A percentile compares a stretch with the other conserved stretches of the same genome.
Evolutionary conservation across 2,888 invertebrate genomes (phyloP).

Genomic region (Calliphora vomitoria): DNA sequence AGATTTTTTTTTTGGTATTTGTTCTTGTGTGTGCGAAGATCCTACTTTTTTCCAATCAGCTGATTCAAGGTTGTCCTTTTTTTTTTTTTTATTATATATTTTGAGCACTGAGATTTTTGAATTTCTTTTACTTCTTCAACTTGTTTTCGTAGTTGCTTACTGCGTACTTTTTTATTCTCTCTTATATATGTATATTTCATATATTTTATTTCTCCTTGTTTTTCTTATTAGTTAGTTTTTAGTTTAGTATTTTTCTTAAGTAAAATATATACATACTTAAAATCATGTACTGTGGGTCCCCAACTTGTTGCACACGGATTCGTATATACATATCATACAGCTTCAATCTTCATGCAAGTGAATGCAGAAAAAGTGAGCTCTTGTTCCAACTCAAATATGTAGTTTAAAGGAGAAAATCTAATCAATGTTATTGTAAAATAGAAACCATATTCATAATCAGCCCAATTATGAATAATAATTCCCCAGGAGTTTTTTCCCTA

Average conservation of each 20-base stretch:
- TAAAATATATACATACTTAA: too few species aligned
- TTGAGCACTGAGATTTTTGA: background rate
- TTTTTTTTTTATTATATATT: slow-evolving; percentile 31
- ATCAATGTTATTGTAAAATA: too few species aligned
- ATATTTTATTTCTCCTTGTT: slow-evolving; percentile 14
- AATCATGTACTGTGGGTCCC: too few species aligned
- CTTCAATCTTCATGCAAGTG: too few species aligned
- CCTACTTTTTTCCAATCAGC: slow-evolving; percentile 58
- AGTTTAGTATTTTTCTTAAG: background rate
- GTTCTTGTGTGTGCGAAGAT: slow-evolving; percentile 8
- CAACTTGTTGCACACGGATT: too few species aligned
- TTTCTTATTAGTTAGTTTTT: slow-evolving; percentile 35
- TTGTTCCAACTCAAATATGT: too few species aligned
- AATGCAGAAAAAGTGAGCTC: too few species aligned
- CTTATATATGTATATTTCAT: background rate
- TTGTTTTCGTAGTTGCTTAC: slow-evolving; percentile 7
- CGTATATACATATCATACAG: too few species aligned
- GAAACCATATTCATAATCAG: too few species aligned
- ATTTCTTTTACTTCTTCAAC: background rate
- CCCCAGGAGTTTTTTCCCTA: too few species aligned
- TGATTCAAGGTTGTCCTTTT: slow-evolving; percentile 70
- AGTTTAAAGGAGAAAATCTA: too few species aligned
- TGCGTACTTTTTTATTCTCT: background rate
- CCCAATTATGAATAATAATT: too few species aligned
- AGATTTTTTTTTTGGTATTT: slow-evolving; percentile 31